Evolutionary conservation across 2,888 invertebrate genomes (phyloP).

Genomic region (Idaea aversata): DNA sequence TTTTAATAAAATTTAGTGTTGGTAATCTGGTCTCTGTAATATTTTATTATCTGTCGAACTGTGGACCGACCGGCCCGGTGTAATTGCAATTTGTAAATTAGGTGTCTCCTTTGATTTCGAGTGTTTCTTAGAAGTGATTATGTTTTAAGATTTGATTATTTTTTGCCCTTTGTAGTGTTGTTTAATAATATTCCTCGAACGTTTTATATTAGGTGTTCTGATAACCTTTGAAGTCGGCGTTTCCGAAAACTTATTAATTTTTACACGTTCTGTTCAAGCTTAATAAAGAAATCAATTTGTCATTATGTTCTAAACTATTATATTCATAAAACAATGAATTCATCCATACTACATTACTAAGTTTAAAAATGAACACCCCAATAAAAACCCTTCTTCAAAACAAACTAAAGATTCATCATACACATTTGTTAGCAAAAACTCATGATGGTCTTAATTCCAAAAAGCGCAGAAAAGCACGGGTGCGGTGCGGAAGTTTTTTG

Average conservation of each 20-base stretch:
- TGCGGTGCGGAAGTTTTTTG: constrained; percentile 14
- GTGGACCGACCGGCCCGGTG: constrained; percentile 49
- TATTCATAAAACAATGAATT: neutral
- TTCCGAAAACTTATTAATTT: constrained; percentile 4
- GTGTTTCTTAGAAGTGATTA: constrained; percentile 56
- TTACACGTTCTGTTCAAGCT: neutral
- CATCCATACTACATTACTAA: neutral
- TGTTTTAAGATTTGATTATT: constrained; percentile 58
- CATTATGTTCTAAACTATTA: neutral
- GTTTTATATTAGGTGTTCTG: constrained; percentile 24
- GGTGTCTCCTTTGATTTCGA: constrained; percentile 66
- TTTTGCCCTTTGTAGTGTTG: constrained; percentile 49
- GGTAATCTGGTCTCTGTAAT: constrained; percentile 71
- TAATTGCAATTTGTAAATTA: constrained; percentile 78
- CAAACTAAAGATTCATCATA: neutral
- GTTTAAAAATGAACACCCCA: neutral
- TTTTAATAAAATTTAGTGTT: constrained; percentile 80
- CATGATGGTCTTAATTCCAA: neutral
- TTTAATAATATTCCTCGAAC: constrained; percentile 44
- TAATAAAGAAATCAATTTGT: neutral
- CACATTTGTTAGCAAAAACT: neutral
- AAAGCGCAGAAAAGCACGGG: neutral
- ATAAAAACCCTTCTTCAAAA: neutral
- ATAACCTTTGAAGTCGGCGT: constrained; percentile 15
- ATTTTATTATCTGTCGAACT: constrained; percentile 54